Conservation (phyloP, 2,888 invertebrate genomes). For the Teleiodes luculella region DNA sequence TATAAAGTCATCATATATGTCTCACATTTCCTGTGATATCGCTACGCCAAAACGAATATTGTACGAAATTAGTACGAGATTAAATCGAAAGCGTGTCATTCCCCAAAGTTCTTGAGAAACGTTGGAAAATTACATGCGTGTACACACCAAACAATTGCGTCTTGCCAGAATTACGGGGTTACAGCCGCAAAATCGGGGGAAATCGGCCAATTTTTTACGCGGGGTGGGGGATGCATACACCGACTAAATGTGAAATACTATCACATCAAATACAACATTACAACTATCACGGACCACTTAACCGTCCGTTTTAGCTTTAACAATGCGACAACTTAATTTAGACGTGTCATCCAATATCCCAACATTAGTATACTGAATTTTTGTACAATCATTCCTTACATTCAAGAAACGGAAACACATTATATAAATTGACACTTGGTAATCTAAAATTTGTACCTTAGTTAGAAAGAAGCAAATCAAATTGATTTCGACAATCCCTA, state of each 20-base stretch:
- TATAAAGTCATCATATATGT: not conserved
- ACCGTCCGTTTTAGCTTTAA: slow-evolving; percentile 61
- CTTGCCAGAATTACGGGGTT: slow-evolving; percentile 37
- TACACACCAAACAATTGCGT: slow-evolving; percentile 33
- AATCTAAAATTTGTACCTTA: slow-evolving; percentile 68
- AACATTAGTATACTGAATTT: slow-evolving; percentile 43
- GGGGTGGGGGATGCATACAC: slow-evolving; percentile 59
- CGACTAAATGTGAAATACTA: slow-evolving; percentile 63
- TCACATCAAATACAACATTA: slow-evolving; percentile 71
- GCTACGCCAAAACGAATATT: not conserved
- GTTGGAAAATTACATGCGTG: not conserved
- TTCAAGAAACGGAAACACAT: slow-evolving; percentile 17
- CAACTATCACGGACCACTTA: slow-evolving; percentile 60
- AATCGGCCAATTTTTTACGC: slow-evolving; percentile 52
- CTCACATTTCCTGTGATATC: not conserved
- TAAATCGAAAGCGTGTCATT: not conserved
- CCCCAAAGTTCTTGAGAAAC: not conserved
- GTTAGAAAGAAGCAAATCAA: slow-evolving; percentile 52
- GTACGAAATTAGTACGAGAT: not conserved
- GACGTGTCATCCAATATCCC: slow-evolving; percentile 51
- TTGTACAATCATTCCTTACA: slow-evolving; percentile 42
- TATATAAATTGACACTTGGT: slow-evolving; percentile 54
- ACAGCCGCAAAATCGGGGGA: slow-evolving; percentile 47
- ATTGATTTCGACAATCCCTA: slow-evolving; percentile 43
- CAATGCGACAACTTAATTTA: slow-evolving; percentile 66